Evolutionary conservation across 2,113 vertebrate genomes (phyloP).

Genomic region (Pogonocichla stellata): DNA sequence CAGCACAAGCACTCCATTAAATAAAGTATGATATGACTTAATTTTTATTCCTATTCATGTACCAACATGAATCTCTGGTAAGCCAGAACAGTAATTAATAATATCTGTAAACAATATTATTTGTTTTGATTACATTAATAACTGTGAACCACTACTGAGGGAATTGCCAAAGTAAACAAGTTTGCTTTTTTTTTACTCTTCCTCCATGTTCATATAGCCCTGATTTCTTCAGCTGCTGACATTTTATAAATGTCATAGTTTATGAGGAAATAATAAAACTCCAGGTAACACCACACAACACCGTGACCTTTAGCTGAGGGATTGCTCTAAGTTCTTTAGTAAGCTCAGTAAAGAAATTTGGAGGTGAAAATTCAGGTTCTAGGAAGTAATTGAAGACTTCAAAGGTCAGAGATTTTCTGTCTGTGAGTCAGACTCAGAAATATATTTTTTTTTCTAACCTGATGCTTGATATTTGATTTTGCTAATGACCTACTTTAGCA

Average conservation of each 20-base stretch:
- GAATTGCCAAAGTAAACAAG: neutral
- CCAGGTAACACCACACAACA: conserved; percentile 58
- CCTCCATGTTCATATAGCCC: neutral
- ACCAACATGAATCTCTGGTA: neutral
- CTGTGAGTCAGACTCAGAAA: neutral
- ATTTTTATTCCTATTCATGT: neutral
- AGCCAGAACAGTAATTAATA: neutral
- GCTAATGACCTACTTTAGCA: neutral
- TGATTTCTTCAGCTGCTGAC: conserved; percentile 58
- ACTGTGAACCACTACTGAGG: neutral
- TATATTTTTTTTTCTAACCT: neutral
- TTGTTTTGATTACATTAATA: neutral
- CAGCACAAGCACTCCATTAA: neutral
- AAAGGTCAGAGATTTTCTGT: conserved; percentile 64
- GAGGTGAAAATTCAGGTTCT: conserved; percentile 63
- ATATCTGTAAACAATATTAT: neutral
- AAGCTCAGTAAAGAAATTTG: conserved; percentile 58
- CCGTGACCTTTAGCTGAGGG: conserved; percentile 68
- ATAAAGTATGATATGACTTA: neutral
- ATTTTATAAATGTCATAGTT: conserved; percentile 77
- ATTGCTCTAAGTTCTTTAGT: conserved; percentile 52
- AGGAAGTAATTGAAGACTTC: conserved; percentile 67
- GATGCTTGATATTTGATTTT: neutral
- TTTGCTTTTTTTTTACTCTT: neutral
- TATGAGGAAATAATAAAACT: conserved; percentile 72